phyloP scores from a whole-genome alignment of 2,797 vertebrate species.

The Phrynocephalus vlangalii region DNA sequence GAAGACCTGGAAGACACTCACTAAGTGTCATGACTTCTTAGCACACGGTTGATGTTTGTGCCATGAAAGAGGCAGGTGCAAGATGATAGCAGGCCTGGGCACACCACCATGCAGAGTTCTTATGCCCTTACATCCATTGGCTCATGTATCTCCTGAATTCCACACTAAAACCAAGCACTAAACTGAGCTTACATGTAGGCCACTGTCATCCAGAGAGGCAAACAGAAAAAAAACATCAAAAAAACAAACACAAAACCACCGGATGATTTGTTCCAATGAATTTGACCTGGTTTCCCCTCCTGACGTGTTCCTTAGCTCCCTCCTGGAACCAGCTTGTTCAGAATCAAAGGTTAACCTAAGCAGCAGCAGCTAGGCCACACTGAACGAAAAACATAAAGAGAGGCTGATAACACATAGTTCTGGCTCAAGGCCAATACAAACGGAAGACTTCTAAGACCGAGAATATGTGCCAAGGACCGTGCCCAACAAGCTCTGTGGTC shows the following conservation, averaged over 20 bases:
- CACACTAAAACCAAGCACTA: background rate
- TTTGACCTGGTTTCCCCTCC: background rate
- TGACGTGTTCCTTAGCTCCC: background rate
- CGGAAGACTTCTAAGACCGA: background rate
- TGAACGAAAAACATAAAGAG: background rate
- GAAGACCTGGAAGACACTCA: no score
- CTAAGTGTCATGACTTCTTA: background rate
- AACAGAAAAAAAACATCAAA: no score
- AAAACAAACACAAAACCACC: background rate
- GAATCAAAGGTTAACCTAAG: background rate
- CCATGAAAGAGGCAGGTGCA: no score
- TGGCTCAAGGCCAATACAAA: background rate
- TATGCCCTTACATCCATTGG: background rate
- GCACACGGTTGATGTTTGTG: no score
- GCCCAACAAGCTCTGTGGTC: background rate
- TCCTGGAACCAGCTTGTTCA: background rate
- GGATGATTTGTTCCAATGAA: background rate
- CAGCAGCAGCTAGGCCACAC: conserved; percentile 4
- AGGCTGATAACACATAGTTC: background rate
- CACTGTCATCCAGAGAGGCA: background rate
- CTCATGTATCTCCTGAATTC: background rate
- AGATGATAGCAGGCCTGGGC: background rate
- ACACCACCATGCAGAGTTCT: background rate
- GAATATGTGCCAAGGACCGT: conserved; percentile 28
- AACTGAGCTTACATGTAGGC: no score